Percentiles rank a stretch among this genome's conserved stretches.
Evolutionary conservation across 2,113 vertebrate genomes (phyloP).

Genomic region (Rhinoptilus africanus): DNA sequence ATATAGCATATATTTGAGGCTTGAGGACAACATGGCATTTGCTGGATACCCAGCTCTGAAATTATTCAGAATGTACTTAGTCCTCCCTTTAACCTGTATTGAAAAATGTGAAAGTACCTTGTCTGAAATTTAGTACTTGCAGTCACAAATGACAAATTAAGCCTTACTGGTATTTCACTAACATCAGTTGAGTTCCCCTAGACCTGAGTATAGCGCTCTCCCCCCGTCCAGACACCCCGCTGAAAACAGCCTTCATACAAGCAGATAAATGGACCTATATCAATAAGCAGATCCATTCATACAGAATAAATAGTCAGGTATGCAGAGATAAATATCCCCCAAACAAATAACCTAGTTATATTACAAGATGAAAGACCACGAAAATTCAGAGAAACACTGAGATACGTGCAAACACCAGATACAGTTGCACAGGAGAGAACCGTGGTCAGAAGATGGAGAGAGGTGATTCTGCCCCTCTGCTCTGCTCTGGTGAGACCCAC

Average conservation of each 20-base stretch:
- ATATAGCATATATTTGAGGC: neutral
- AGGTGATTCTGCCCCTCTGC: too few relatives aligned
- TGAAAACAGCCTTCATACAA: neutral
- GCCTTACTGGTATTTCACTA: neutral
- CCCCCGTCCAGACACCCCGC: too few relatives aligned
- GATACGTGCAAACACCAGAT: neutral
- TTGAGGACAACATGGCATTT: neutral
- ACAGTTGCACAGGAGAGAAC: neutral
- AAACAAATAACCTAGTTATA: neutral
- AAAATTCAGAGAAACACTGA: neutral
- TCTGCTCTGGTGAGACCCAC: too few relatives aligned
- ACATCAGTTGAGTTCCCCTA: accelerated
- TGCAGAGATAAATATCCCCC: neutral
- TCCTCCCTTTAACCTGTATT: slow-evolving; percentile 18
- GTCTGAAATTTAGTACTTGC: neutral
- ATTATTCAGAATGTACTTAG: neutral
- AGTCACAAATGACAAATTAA: neutral
- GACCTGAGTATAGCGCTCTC: neutral
- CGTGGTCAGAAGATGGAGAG: too few relatives aligned
- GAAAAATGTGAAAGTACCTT: neutral
- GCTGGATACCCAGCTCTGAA: neutral
- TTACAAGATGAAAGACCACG: neutral
- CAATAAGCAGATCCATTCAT: neutral
- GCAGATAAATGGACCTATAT: neutral
- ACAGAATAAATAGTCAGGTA: neutral